Evolutionary conservation across 2,113 vertebrate species (phyloP).

Genomic region (Geothlypis trichas): DNA sequence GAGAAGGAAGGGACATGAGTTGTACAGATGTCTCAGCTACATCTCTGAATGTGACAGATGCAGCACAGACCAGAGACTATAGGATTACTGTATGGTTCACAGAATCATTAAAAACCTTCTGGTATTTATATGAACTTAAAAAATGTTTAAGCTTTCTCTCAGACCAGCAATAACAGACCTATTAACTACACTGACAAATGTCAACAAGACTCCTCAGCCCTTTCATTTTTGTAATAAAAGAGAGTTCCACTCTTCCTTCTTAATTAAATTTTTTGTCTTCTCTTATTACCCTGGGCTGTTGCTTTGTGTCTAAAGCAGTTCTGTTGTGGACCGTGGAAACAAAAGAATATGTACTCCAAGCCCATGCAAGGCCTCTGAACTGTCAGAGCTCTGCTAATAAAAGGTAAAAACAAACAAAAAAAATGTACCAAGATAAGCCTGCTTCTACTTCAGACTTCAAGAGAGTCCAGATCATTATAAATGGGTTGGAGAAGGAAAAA

Average conservation of each 20-base stretch:
- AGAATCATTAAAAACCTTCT: neutral
- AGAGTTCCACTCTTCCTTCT: neutral
- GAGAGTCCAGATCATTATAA: neutral
- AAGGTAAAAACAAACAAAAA: neutral
- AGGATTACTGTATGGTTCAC: neutral
- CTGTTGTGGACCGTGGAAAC: neutral
- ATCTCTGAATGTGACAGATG: neutral
- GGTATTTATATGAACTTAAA: neutral
- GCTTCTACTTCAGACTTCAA: slow-evolving; percentile 31
- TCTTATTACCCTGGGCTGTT: neutral
- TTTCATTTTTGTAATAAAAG: slow-evolving; percentile 16
- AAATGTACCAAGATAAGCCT: neutral
- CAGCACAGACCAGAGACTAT: neutral
- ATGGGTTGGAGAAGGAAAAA: neutral
- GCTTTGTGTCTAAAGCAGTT: neutral
- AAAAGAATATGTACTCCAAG: neutral
- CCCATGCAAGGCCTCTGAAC: neutral
- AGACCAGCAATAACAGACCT: neutral
- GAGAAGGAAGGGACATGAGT: neutral
- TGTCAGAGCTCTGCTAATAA: neutral
- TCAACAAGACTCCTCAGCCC: neutral
- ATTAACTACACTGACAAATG: neutral
- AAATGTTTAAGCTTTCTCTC: slow-evolving; percentile 6
- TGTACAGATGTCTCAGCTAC: neutral
- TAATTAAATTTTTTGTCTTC: slow-evolving; percentile 30